Conservation (phyloP, 2,888 invertebrate genomes). For the Pseudococcus jackbeardsleyi region DNA sequence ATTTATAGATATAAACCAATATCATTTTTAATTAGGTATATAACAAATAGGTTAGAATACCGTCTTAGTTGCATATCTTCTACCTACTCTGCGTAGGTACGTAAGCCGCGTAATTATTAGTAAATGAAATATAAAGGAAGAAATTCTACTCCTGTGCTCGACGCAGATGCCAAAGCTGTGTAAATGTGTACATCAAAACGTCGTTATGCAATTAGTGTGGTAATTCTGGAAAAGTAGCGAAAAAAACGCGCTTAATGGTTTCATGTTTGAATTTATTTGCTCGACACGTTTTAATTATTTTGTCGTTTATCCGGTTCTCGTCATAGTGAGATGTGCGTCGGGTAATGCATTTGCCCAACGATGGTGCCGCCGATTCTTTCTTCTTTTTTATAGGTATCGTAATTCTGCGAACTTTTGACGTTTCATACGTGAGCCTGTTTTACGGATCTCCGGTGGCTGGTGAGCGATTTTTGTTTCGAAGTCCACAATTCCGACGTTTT, state of each 20-base stretch:
- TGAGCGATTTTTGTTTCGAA: too few relatives aligned
- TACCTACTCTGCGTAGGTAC: neutral
- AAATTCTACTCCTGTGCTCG: neutral
- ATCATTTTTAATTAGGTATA: conserved; percentile 12
- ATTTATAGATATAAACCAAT: neutral
- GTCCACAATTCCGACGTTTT: too few relatives aligned
- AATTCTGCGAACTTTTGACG: neutral
- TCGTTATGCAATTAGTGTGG: conserved; percentile 43
- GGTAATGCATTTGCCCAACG: neutral
- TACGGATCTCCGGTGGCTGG: too few relatives aligned
- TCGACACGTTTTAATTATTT: conserved; percentile 33
- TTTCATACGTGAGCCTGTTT: too few relatives aligned
- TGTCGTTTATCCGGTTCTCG: conserved; percentile 41
- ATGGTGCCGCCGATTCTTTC: neutral
- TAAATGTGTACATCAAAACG: neutral
- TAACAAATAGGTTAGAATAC: conserved; percentile 42
- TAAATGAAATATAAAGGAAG: conserved; percentile 27
- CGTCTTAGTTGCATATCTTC: neutral
- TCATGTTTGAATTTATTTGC: conserved; percentile 35
- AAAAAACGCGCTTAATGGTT: conserved; percentile 21
- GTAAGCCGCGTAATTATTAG: conserved; percentile 31
- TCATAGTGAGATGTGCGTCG: neutral
- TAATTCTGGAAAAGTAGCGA: conserved; percentile 33
- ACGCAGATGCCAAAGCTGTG: conserved; percentile 13
- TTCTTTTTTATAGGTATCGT: neutral